Evolutionary conservation across 2,888 invertebrate genomes (phyloP).

Genomic region (Pseudococcus longispinus): DNA sequence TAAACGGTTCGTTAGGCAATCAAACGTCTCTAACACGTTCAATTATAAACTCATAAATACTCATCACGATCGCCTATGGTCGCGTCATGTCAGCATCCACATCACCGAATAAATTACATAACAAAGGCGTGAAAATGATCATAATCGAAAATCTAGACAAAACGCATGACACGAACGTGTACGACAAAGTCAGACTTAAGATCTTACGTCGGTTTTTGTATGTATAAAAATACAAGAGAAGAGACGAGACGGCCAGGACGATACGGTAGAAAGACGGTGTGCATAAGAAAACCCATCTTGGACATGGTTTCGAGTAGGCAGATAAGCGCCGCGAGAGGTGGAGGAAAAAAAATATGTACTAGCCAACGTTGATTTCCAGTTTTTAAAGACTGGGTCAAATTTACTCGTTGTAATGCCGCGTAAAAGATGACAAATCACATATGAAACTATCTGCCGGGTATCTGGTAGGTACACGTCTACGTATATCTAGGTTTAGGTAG

Average conservation of each 20-base stretch:
- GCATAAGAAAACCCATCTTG: not conserved
- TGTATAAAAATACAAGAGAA: not conserved
- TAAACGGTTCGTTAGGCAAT: slow-evolving; percentile 18
- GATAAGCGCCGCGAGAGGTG: not conserved
- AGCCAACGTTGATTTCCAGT: not conserved
- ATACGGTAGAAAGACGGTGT: not conserved
- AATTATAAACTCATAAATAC: slow-evolving; percentile 38
- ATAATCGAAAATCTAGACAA: slow-evolving; percentile 22
- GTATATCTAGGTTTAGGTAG: not conserved
- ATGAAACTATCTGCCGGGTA: slow-evolving; percentile 16
- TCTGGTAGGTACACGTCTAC: not conserved
- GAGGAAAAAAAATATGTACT: not conserved
- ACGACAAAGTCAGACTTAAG: not conserved
- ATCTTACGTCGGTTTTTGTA: not conserved
- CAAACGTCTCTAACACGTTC: slow-evolving; percentile 6
- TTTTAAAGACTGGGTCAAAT: slow-evolving; percentile 23
- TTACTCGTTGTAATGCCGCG: not conserved
- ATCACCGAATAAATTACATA: slow-evolving; percentile 24
- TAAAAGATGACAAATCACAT: slow-evolving; percentile 35
- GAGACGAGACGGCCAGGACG: not conserved
- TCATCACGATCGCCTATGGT: slow-evolving; percentile 6
- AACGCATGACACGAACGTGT: slow-evolving; percentile 17
- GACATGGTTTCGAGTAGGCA: not conserved
- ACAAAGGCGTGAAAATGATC: slow-evolving; percentile 38
- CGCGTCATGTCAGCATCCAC: not conserved